Evolutionary conservation across 2,797 vertebrate species (phyloP).

Genomic region (Huso huso): DNA sequence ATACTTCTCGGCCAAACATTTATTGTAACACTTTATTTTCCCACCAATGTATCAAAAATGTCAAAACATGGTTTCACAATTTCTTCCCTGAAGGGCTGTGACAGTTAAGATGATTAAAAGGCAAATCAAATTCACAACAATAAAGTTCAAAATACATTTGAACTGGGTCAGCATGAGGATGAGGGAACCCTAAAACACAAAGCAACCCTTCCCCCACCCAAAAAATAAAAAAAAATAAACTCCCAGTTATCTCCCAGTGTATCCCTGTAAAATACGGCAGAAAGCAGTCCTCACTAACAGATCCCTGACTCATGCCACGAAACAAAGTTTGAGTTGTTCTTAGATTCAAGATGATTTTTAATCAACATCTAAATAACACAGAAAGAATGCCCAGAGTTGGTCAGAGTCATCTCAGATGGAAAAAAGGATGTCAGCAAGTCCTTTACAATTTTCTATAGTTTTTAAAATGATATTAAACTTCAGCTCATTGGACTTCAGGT

Average conservation of each 20-base stretch:
- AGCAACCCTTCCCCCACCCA: too few relatives aligned
- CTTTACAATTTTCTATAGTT: too few relatives aligned
- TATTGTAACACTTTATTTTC: conserved; percentile 4
- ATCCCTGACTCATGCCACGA: not conserved
- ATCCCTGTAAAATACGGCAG: not conserved
- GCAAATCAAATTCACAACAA: conserved; percentile 16
- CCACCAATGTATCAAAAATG: conserved; percentile 9
- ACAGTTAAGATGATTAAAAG: conserved; percentile 7
- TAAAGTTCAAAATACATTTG: not conserved
- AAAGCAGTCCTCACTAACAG: not conserved
- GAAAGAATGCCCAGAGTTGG: too few relatives aligned
- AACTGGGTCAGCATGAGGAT: not conserved
- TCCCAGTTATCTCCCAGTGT: not conserved
- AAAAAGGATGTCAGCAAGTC: too few relatives aligned
- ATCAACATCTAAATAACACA: too few relatives aligned
- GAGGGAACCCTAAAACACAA: not conserved
- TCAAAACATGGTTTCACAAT: conserved; percentile 5
- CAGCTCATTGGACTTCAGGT: too few relatives aligned
- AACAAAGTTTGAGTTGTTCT: not conserved
- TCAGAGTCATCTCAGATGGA: too few relatives aligned
- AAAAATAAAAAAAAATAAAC: too few relatives aligned
- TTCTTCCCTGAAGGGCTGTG: too few relatives aligned
- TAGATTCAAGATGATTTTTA: too few relatives aligned
- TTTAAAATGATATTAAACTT: too few relatives aligned
- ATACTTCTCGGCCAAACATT: not conserved